A percentile compares a stretch with the other conserved stretches of the same genome.
Conservation (phyloP, 2,113 vertebrate species). For the Nyctereutes procyonoides region DNA sequence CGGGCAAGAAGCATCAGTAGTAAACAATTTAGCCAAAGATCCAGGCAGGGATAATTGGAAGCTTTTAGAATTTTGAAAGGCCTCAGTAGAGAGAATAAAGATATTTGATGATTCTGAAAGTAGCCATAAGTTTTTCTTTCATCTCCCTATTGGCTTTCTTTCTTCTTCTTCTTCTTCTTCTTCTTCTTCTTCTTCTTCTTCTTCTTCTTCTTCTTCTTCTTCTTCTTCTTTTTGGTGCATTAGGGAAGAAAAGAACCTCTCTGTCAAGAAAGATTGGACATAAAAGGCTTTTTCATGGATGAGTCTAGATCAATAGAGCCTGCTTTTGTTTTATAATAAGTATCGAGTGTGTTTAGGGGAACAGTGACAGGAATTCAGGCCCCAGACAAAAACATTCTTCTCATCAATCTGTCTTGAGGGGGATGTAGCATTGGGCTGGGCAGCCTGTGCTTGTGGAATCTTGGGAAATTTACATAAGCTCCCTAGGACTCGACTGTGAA, state of each 20-base stretch:
- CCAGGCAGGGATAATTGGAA: neutral
- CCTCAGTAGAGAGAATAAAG: neutral
- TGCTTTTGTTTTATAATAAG: neutral
- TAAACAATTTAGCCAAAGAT: neutral
- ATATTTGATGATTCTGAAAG: neutral
- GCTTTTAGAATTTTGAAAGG: neutral
- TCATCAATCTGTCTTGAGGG: neutral
- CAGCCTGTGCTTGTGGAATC: neutral
- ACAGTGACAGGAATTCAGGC: neutral
- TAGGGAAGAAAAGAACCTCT: slow-evolving; percentile 31
- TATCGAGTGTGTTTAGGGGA: neutral
- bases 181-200: neutral
- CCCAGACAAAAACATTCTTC: neutral
- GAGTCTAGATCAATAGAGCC: neutral
- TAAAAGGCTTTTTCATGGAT: slow-evolving; percentile 3
- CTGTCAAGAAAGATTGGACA: slow-evolving; percentile 8
- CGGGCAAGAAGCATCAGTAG: neutral
- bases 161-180: neutral
- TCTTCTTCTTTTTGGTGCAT: neutral
- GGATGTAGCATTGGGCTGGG: neutral
- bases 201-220: neutral
- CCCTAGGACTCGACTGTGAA: neutral
- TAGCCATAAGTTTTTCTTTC: neutral
- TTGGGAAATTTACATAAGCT: neutral
- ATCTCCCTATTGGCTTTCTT: slow-evolving; percentile 20